Conservation (phyloP, 64 coral and sea anemone genomes). For the Montipora efflorescens region DNA sequence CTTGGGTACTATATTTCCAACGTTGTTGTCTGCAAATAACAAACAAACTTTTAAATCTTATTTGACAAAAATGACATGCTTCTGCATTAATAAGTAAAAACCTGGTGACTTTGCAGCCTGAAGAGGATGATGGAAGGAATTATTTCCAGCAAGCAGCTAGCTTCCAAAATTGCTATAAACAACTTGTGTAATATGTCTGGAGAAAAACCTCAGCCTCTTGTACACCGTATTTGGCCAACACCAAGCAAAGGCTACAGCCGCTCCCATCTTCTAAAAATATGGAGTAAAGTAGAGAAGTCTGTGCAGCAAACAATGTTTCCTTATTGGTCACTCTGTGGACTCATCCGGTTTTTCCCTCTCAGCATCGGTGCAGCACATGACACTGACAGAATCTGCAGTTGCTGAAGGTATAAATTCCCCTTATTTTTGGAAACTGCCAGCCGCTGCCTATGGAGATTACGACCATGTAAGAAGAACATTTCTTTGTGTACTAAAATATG, state of each 20-base stretch:
- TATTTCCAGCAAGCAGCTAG: constrained; percentile 29
- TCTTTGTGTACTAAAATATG: constrained; percentile 61
- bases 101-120: constrained; percentile 68
- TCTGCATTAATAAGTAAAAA: neutral
- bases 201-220: constrained; percentile 6
- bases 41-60: neutral
- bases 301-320: constrained; percentile 24
- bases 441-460: constrained; percentile 50
- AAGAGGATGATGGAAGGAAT: constrained; percentile 40
- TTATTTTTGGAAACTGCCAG: constrained; percentile 71
- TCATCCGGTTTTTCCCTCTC: constrained; percentile 47
- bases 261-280: constrained; percentile 40
- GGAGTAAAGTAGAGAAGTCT: constrained; percentile 23
- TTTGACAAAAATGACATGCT: neutral
- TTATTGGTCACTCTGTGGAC: constrained; percentile 64
- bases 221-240: constrained; percentile 63
- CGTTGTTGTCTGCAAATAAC: constrained; percentile 4
- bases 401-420: constrained; percentile 49
- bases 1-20: neutral
- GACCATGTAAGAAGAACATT: constrained; percentile 61
- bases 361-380: constrained; percentile 52
- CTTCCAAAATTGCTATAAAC: constrained; percentile 52
- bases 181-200: constrained; percentile 40
- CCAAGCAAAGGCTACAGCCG: constrained; percentile 33
- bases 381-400: constrained; percentile 45